Evolutionary conservation across 1,140 invertebrate species (phyloP), one percentile per base, ranked within the genome.

Genomic region (Conus betulinus): DNA sequence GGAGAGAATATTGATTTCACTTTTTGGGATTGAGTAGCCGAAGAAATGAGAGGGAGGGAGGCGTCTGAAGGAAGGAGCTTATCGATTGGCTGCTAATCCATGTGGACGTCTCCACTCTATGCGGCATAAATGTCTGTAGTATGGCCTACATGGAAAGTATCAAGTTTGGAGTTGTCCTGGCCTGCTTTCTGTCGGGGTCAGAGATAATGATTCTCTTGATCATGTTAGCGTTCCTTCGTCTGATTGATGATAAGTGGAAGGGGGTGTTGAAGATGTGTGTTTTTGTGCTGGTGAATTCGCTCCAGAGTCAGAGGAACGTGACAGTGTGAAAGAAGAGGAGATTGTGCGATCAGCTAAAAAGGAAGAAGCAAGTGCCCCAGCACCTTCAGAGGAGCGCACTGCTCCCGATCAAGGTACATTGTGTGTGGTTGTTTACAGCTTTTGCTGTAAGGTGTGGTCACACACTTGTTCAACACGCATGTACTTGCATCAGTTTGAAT

Each of bases 291-390:
- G 67, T 71, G 17, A 71, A 60, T 39, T 67, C 13, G 53, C 20
- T 79, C 15, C 87, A 90, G 90, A 89, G 76, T 63, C 88, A 6
- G 90, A 90, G n/a, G 88, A 89, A n/a, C 88, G 79, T 39, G 52
- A 84, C 6, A 85, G 79, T 39, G 76, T 91, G 20, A 17, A 74
- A 51, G 90, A 91, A 55, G 90, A 91, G 0, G 84, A 88, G 10
- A 89, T 91, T 52, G 76, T 88, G 17, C 78, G 71, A 53, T 60
- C 84, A 15, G 60, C 86, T 5, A 90, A 90, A 76, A 25, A 63
- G 74, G 87, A 90, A 53, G 87, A 90, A 27, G 25, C 55, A 20
- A 86, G 55, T n/a, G 60, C 57, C 78, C 78, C 23, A 27, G 8
- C 74, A 27, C 74, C 74, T 10, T 27, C 23, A 3, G 74, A 76